phyloP scores from a whole-genome alignment of 2,888 invertebrate genomes.

The Papilio gigon region DNA sequence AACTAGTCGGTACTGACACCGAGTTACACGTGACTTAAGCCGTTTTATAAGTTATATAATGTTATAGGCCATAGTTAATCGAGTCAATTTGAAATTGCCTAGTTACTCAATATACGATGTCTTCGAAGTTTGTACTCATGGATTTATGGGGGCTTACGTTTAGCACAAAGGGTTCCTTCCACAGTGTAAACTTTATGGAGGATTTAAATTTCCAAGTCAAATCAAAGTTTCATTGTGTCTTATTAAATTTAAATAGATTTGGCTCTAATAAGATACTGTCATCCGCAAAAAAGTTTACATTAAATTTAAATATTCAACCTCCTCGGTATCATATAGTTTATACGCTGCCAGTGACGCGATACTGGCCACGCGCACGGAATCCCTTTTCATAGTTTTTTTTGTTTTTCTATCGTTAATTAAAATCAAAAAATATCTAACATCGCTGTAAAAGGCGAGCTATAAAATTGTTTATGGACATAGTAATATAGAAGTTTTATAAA shows the following conservation, averaged over 20 bases:
- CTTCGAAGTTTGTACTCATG: slow-evolving; percentile 15
- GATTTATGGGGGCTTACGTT: slow-evolving; percentile 12
- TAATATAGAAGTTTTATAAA: too few species aligned
- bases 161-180: slow-evolving; percentile 1
- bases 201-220: slow-evolving; percentile 16
- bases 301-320: background rate
- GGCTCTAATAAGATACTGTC: background rate
- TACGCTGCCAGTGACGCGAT: too few species aligned
- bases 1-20: too few species aligned
- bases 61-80: background rate
- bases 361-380: too few species aligned
- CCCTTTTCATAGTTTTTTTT: too few species aligned
- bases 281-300: too few species aligned
- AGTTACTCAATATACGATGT: slow-evolving; percentile 3
- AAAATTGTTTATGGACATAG: too few species aligned
- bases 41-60: too few species aligned
- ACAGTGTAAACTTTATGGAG: slow-evolving; percentile 4
- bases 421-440: too few species aligned
- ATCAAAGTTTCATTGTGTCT: background rate
- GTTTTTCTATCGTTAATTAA: too few species aligned
- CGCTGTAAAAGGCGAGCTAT: too few species aligned
- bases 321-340: background rate
- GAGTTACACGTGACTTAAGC: too few species aligned
- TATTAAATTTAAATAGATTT: slow-evolving; percentile 8
- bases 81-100: background rate